phyloP scores from a whole-genome alignment of 64 coral and sea anemone genomes.

The Platygyra sinensis region DNA sequence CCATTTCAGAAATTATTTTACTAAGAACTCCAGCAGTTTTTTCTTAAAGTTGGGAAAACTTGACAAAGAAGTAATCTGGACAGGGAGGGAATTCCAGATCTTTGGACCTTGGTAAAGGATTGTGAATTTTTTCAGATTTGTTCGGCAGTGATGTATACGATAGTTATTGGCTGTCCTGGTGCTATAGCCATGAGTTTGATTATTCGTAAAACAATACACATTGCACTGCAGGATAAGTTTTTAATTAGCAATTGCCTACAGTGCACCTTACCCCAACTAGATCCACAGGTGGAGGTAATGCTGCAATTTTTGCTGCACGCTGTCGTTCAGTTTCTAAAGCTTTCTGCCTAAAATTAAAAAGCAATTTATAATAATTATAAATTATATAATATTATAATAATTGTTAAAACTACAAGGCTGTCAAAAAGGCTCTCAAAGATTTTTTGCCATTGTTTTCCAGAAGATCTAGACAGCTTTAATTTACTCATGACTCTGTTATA shows the following conservation, averaged over 20 bases:
- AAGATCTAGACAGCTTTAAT: too few relatives aligned
- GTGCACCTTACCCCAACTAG: constrained; percentile 16
- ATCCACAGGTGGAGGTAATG: constrained; percentile 37
- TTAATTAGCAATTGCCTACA: not conserved
- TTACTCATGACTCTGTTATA: not conserved
- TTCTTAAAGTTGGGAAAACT: too few relatives aligned
- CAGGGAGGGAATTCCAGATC: too few relatives aligned
- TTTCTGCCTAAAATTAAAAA: not conserved
- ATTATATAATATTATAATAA: not conserved
- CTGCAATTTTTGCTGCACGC: constrained; percentile 44
- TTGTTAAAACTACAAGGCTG: not conserved
- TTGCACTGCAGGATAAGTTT: not conserved
- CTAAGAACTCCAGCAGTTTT: too few relatives aligned
- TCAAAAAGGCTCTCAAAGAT: not conserved
- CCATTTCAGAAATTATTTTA: too few relatives aligned
- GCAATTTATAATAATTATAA: not conserved
- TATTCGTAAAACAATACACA: too few relatives aligned
- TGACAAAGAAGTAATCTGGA: too few relatives aligned
- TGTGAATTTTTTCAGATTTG: too few relatives aligned
- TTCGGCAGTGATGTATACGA: too few relatives aligned
- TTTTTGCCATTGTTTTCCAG: not conserved
- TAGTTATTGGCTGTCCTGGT: too few relatives aligned
- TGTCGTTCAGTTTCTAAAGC: constrained; percentile 53
- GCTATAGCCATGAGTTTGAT: too few relatives aligned
- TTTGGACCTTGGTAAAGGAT: too few relatives aligned